These are phyloP conservation scores for Mustela erminea DNA, from an alignment of 2,797 vertebrate species.

Conservation along the genomic window DNA sequence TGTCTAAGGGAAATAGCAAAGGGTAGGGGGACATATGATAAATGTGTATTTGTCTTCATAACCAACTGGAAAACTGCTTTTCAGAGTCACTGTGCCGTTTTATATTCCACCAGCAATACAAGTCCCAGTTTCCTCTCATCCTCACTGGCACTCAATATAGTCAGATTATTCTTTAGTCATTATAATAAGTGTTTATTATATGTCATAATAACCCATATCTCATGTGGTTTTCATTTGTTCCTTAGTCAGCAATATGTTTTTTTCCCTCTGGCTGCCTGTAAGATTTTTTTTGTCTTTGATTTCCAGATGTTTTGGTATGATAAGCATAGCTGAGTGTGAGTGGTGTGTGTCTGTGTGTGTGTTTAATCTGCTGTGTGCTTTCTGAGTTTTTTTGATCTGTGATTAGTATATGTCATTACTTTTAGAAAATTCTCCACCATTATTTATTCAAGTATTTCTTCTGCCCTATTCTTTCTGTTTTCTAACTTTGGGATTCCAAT, in stretches of 20 bases:
- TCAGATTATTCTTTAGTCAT: neutral
- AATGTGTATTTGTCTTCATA: neutral
- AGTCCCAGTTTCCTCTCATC: neutral
- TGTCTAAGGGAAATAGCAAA: neutral
- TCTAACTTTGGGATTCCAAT: neutral
- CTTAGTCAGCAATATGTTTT: neutral
- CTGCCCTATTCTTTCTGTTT: neutral
- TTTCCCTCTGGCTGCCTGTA: neutral
- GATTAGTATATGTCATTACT: neutral
- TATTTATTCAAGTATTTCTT: neutral
- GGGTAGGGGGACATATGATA: neutral
- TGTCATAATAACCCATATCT: neutral
- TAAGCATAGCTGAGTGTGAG: neutral
- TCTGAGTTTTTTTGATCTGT: constrained; percentile 30
- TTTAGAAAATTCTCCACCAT: constrained; percentile 31
- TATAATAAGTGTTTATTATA: neutral
- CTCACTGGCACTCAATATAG: neutral
- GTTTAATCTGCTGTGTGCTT: neutral
- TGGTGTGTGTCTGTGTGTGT: neutral
- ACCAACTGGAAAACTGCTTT: neutral
- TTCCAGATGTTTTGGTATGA: constrained; percentile 39
- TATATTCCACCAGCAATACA: neutral
- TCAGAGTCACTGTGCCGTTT: neutral
- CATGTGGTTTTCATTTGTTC: neutral
- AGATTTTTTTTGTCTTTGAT: constrained; percentile 2